These are phyloP conservation scores for Ammodytes dubius DNA, from an alignment of 2,113 vertebrate genomes.

Conservation along the genomic window DNA sequence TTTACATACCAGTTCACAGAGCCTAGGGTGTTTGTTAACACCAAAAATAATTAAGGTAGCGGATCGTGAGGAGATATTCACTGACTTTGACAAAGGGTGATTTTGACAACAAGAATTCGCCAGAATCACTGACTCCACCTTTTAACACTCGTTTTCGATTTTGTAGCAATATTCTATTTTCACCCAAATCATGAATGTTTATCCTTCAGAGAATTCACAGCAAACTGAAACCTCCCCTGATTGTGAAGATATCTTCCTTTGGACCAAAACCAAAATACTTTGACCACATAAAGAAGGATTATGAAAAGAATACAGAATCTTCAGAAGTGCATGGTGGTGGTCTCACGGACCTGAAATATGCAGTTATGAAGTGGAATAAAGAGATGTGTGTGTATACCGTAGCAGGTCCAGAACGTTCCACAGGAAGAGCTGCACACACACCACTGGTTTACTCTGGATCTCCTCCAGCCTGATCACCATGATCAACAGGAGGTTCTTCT, in stretches of 20 bases:
- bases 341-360: neutral
- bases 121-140: no score
- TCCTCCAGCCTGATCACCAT: slow-evolving; percentile 92
- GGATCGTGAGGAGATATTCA: no score
- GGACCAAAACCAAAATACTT: neutral
- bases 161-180: no score
- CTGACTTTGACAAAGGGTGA: no score
- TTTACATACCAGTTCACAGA: no score
- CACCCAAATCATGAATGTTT: neutral
- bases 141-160: no score
- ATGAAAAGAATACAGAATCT: neutral
- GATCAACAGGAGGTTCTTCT: slow-evolving; percentile 91
- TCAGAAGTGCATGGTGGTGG: neutral
- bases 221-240: neutral
- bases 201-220: neutral
- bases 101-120: no score
- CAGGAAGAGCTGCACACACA: slow-evolving; percentile 91
- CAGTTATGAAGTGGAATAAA: neutral
- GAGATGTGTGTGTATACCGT: slow-evolving; percentile 79
- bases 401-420: slow-evolving; percentile 93
- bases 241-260: neutral
- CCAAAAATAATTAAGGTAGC: no score
- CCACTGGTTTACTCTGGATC: slow-evolving; percentile 90
- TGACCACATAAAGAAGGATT: neutral
- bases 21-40: no score